Evolutionary conservation across 2,797 vertebrate genomes (phyloP), one percentile per base, ranked within the genome.

Genomic region (Silurus aristotelis): DNA sequence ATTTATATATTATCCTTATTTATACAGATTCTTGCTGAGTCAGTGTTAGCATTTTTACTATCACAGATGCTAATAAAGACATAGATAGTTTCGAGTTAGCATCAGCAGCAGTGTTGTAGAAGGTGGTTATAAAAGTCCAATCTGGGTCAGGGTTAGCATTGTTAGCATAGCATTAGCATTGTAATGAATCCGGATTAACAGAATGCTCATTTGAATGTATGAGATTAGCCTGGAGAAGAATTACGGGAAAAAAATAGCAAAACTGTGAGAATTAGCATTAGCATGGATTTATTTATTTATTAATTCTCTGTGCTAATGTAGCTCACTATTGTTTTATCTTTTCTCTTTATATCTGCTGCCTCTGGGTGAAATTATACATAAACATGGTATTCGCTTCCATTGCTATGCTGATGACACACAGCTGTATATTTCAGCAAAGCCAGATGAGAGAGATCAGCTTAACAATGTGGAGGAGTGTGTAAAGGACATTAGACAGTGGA

Each of bases 191-290:
- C 25, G 14, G n/a, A 19, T 75, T 27, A 75, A 27, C 46, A 55
- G 52, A 55, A 75, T 27, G 52, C 52, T 75, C 7, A 27, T 17
- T 56, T 75, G 14, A 25, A 8, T 19, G n/a, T 17, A 2, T 27
- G 5, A 25, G 25, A 75, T 56, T 27, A 56, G n/a, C 72, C 72
- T 5, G 14, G 12, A 0, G 6, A 46, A 73, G 48, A 52, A 75
- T 75, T 75, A 75, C 0, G 52, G 10, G 14, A 3, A 55, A 25
- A 25, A 25, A 52, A 9, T 14, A 56, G 48, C 52, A 75, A 17
- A 56, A 22, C 72, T 56, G 72, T 56, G 46, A 27, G 48, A 56
- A 75, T 75, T 75, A 56, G 48, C 72, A 56, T 55, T 75, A 19
- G n/a, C 6, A 25, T 75, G n/a, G 14, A 7, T 52, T 55, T 27